phyloP scores from a whole-genome alignment of 2,888 invertebrate genomes.

The Drosophila kuntzei region DNA sequence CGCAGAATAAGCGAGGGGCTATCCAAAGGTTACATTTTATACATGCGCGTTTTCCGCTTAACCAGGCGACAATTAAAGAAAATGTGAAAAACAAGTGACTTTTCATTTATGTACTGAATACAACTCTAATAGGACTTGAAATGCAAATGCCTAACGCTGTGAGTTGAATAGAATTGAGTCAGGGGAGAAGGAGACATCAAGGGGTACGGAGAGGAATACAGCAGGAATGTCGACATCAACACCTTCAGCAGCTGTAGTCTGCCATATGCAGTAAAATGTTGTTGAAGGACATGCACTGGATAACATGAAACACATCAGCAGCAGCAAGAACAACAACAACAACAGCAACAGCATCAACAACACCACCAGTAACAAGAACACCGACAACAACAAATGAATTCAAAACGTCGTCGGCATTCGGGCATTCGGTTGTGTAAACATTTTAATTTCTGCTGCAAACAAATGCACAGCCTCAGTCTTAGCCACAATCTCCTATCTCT shows the following conservation, averaged over 20 bases:
- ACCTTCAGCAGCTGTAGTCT: constrained; percentile 41
- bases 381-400: constrained; percentile 61
- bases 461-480: constrained; percentile 55
- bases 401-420: constrained; percentile 72
- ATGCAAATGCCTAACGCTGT: constrained; percentile 47
- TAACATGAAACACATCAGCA: constrained; percentile 36
- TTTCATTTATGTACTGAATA: constrained; percentile 42
- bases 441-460: constrained; percentile 79
- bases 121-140: constrained; percentile 30
- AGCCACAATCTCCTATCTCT: neutral
- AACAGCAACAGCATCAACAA: constrained; percentile 10
- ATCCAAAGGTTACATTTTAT: constrained; percentile 1
- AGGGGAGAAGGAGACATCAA: neutral
- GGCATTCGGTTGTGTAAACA: constrained; percentile 74
- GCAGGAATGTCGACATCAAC: constrained; percentile 36
- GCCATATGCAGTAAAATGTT: constrained; percentile 51
- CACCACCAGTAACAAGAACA: constrained; percentile 14
- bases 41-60: constrained; percentile 17
- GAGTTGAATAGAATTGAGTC: constrained; percentile 37
- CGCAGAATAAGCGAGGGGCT: constrained; percentile 13
- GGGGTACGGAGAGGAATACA: constrained; percentile 17
- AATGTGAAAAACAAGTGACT: constrained; percentile 55
- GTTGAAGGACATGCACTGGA: constrained; percentile 59
- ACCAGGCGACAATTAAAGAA: constrained; percentile 41
- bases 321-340: constrained; percentile 11